Conservation (phyloP, 1,140 invertebrate species). For the Dendroctonus ponderosae region DNA sequence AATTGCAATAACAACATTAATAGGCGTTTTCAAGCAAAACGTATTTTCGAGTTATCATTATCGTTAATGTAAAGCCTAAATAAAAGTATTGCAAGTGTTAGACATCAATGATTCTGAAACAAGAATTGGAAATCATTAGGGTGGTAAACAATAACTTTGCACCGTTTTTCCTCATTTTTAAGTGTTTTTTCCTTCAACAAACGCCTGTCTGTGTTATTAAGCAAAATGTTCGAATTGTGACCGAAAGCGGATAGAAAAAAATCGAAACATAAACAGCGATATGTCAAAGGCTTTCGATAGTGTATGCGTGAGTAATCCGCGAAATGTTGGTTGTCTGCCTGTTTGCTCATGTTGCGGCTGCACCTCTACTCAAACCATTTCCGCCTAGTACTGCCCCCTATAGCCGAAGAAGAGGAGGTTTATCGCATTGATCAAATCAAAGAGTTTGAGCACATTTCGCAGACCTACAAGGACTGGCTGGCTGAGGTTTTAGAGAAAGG, state of each 20-base stretch:
- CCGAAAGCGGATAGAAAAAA: background rate
- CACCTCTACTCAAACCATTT: constrained; percentile 77
- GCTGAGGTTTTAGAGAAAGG: constrained; percentile 71
- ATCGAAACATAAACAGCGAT: background rate
- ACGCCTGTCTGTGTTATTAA: background rate
- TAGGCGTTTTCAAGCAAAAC: too few species aligned
- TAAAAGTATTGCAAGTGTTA: too few species aligned
- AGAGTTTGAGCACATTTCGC: constrained; percentile 76
- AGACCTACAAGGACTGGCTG: constrained; percentile 69
- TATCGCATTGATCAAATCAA: constrained; percentile 80
- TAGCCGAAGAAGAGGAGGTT: constrained; percentile 61
- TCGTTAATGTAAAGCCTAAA: too few species aligned
- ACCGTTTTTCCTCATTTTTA: too few species aligned
- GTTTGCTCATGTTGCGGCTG: constrained; percentile 57
- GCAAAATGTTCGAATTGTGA: too few species aligned
- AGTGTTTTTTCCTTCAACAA: too few species aligned
- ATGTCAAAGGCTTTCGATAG: constrained; percentile 15
- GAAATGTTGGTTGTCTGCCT: constrained; percentile 27
- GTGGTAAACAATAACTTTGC: too few species aligned
- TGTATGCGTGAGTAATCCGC: constrained; percentile 7
- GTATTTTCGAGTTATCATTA: too few species aligned
- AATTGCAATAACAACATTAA: too few species aligned
- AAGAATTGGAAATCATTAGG: too few species aligned
- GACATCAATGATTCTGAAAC: too few species aligned
- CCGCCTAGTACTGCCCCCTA: constrained; percentile 54